phyloP scores from a whole-genome alignment of 2,888 invertebrate genomes.

The Nudaria mundana region DNA sequence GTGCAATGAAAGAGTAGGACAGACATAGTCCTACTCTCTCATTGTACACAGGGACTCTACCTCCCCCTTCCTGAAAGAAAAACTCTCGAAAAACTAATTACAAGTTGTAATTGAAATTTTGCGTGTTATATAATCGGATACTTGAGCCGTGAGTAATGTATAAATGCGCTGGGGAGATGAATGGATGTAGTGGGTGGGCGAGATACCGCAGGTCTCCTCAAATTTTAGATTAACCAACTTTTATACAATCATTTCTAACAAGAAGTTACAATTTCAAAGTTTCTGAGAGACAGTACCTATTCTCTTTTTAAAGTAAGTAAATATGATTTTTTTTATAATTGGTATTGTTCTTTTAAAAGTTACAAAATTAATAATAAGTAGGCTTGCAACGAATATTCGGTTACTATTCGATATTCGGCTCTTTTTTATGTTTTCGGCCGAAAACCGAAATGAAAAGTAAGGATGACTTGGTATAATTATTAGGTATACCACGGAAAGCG shows the following conservation, averaged over 20 bases:
- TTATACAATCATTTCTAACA: constrained; percentile 58
- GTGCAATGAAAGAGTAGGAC: constrained; percentile 50
- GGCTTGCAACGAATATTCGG: no score
- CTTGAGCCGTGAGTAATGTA: constrained; percentile 81
- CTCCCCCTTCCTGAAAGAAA: constrained; percentile 78
- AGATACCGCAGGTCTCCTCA: constrained; percentile 58
- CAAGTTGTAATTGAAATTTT: constrained; percentile 83
- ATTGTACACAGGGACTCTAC: constrained; percentile 55
- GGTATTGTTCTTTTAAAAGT: not conserved
- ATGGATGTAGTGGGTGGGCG: constrained; percentile 62
- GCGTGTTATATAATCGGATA: constrained; percentile 83
- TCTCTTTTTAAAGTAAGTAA: constrained; percentile 25
- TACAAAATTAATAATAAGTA: not conserved
- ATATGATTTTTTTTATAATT: not conserved
- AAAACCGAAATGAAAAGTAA: no score
- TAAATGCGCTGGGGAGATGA: constrained; percentile 77
- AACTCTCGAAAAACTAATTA: constrained; percentile 83
- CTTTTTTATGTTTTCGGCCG: no score
- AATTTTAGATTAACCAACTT: constrained; percentile 66
- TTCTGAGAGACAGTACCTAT: constrained; percentile 32
- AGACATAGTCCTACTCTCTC: constrained; percentile 47
- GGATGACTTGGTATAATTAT: no score
- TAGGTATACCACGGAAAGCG: no score
- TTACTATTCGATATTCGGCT: no score
- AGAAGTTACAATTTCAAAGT: constrained; percentile 46